phyloP scores from a whole-genome alignment of 2,888 invertebrate genomes.

The Pegoplata infirma region DNA sequence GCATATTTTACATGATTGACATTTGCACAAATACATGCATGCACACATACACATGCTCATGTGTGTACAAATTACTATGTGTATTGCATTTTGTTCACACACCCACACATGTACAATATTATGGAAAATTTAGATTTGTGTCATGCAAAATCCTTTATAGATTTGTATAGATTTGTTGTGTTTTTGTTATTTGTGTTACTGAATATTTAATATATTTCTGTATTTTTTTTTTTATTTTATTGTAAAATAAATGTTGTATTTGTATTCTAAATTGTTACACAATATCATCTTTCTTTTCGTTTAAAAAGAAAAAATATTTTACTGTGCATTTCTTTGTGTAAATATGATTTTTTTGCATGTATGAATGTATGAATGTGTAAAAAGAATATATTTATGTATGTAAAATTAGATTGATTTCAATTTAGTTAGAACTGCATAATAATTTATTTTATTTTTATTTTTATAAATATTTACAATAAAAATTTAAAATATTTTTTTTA shows the following conservation, averaged over 20 bases:
- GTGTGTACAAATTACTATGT: constrained; percentile 9
- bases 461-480: neutral
- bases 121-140: constrained; percentile 57
- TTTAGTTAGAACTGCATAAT: neutral
- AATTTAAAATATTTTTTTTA: too few relatives aligned
- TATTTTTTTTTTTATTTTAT: neutral
- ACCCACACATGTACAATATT: constrained; percentile 15
- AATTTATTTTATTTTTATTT: neutral
- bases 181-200: constrained; percentile 33
- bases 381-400: neutral
- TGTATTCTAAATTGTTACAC: constrained; percentile 30
- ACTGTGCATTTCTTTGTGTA: constrained; percentile 6
- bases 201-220: constrained; percentile 24
- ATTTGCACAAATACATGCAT: constrained; percentile 32
- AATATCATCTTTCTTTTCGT: constrained; percentile 21
- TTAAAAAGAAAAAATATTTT: constrained; percentile 23
- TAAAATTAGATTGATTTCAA: neutral
- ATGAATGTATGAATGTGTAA: neutral
- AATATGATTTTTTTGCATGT: neutral
- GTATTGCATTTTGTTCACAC: constrained; percentile 24
- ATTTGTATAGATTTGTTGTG: constrained; percentile 44
- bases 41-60: neutral
- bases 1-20: constrained; percentile 61
- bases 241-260: constrained; percentile 21
- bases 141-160: constrained; percentile 48